Evolutionary conservation across 2,113 vertebrate genomes (phyloP), one percentile per base, ranked within the genome.

Genomic region (Lota lota): DNA sequence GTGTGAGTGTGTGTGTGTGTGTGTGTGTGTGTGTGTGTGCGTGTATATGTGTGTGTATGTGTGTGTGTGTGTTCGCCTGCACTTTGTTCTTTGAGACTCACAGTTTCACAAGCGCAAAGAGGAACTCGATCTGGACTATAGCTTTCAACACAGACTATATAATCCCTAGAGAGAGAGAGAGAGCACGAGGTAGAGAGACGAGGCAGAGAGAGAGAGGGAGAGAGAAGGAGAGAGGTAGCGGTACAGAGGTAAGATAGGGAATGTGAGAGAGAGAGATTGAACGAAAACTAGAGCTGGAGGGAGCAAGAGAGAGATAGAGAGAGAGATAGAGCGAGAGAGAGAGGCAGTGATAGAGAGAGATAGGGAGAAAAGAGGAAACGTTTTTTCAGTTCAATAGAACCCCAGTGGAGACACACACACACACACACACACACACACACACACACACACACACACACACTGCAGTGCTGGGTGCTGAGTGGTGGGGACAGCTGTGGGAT

Each of bases 401-500:
- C 36, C 36, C 36, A 40, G 36, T 40, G 36, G 36, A 20, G 17
- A 21, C 19, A 21, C n/a, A 59, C 57, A 59, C 57, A 59, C 57
- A 58, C 56, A 58, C 56, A 58, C 56, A 22, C 20, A 61, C 59
- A 61, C 59, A 22, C 21, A 24, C 60, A 33, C 15, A 28, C 22
- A 62, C 74, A 69, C 50, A 68, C 57, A 77, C 66, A 66, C 22
- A 28, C 20, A 54, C 22, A 17, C 58, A 61, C n/a, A 11, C 61
- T 15, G 19, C 36, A 54, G 64, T 66, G 67, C 4, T 89, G 86
- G 88, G 78, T 78, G 75, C 4, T 89, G 86, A 89, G 78, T 78
- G 75, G 72, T 80, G 6, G 67, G 67, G 86, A 89, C 88, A 89
- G 88, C 88, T 89, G 86, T 73, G 78, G 83, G 76, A 80, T 73